Conservation (phyloP, 2,888 invertebrate genomes). For the Drosophila demipolita region DNA sequence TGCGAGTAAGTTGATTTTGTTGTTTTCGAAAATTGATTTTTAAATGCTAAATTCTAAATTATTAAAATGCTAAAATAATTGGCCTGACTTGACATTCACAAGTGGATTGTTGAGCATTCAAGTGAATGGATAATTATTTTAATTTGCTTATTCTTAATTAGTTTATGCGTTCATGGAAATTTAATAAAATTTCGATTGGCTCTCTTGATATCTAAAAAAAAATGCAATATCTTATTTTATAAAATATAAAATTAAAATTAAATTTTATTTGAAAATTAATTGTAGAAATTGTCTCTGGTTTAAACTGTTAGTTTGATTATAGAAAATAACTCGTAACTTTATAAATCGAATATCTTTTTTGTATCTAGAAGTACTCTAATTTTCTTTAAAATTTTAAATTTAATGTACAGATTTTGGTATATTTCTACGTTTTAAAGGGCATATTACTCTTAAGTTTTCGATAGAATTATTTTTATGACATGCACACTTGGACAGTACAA, state of each 20-base stretch:
- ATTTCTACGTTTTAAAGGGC: not conserved
- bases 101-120: constrained; percentile 42
- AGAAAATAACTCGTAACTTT: not conserved
- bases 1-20: constrained; percentile 61
- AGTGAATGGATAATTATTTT: constrained; percentile 52
- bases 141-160: constrained; percentile 68
- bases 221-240: too few species aligned
- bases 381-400: too few species aligned
- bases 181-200: constrained; percentile 4
- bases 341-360: not conserved
- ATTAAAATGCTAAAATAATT: constrained; percentile 81
- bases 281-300: not conserved
- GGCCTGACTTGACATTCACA: not conserved
- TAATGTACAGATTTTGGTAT: not conserved
- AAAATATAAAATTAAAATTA: not conserved
- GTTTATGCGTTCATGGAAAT: constrained; percentile 37
- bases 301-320: not conserved
- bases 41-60: constrained; percentile 68
- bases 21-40: constrained; percentile 67
- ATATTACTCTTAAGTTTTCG: not conserved
- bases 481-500: not conserved
- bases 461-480: not conserved
- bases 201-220: too few species aligned
- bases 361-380: not conserved
- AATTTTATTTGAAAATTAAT: not conserved